Conservation (phyloP, 2,888 invertebrate genomes). For the Dichetophora obliterata region DNA sequence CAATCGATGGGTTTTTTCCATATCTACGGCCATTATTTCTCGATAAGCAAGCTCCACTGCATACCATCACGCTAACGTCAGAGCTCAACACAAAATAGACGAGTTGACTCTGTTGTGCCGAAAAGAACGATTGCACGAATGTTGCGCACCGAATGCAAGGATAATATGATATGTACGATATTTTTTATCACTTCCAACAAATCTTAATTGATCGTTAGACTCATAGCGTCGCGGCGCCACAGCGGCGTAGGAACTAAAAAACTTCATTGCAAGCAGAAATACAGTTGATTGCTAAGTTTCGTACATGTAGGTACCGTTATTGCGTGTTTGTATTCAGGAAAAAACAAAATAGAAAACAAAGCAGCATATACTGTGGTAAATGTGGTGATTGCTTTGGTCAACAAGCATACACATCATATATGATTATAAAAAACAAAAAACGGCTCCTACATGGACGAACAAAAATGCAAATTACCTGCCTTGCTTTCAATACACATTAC, state of each 20-base stretch:
- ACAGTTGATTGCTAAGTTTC: slow-evolving; percentile 13
- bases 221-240: slow-evolving; percentile 18
- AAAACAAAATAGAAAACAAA: not conserved
- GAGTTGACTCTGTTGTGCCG: too few relatives aligned
- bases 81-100: too few relatives aligned
- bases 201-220: slow-evolving; percentile 65
- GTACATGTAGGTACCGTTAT: slow-evolving; percentile 20
- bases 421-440: slow-evolving; percentile 8
- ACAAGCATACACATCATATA: not conserved
- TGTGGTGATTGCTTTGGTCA: not conserved
- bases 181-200: slow-evolving; percentile 64
- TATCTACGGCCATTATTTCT: not conserved
- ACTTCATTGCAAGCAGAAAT: slow-evolving; percentile 10
- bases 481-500: not conserved
- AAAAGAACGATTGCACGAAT: too few relatives aligned
- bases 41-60: too few relatives aligned
- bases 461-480: slow-evolving; percentile 35
- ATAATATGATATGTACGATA: not conserved
- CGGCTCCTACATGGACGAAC: not conserved
- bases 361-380: not conserved
- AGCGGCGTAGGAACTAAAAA: not conserved
- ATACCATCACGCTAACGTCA: too few relatives aligned
- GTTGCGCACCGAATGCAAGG: too few relatives aligned
- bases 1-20: not conserved
- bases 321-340: slow-evolving; percentile 16